Evolutionary conservation across 2,888 invertebrate genomes (phyloP).

Genomic region (Agrypnus murinus): DNA sequence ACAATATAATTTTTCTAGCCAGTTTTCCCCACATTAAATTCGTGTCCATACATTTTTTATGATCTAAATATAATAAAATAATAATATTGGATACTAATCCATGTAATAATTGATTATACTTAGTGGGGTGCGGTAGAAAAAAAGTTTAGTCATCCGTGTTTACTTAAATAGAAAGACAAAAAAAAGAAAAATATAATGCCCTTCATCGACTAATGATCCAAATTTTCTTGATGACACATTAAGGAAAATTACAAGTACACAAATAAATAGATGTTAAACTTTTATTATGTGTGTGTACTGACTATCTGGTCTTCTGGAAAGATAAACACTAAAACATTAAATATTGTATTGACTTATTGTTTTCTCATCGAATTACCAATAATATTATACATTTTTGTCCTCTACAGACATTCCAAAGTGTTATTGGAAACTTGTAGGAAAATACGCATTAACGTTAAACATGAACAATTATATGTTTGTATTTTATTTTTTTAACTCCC

Average conservation of each 20-base stretch:
- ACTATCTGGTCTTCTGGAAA: not conserved
- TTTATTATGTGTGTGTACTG: slow-evolving; percentile 12
- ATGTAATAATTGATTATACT: no score
- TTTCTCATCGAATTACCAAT: slow-evolving; percentile 13
- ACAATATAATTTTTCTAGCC: no score
- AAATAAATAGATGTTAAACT: slow-evolving; percentile 36
- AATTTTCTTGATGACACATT: slow-evolving; percentile 17
- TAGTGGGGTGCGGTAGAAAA: no score
- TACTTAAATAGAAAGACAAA: no score
- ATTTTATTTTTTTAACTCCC: slow-evolving; percentile 2
- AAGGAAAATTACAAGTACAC: slow-evolving; percentile 25
- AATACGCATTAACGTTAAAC: slow-evolving; percentile 9
- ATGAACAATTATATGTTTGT: slow-evolving; percentile 23
- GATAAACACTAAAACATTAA: no score
- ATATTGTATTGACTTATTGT: not conserved
- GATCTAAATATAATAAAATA: no score
- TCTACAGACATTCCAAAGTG: slow-evolving; percentile 11
- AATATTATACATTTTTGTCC: slow-evolving; percentile 5
- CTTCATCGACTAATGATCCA: not conserved
- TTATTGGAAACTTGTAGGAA: slow-evolving; percentile 2
- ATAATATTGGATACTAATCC: no score
- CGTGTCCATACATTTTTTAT: no score
- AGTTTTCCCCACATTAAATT: no score
- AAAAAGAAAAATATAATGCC: not conserved
- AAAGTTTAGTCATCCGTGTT: no score